Conservation (phyloP, 2,797 vertebrate species). For the Hybognathus amarus region DNA sequence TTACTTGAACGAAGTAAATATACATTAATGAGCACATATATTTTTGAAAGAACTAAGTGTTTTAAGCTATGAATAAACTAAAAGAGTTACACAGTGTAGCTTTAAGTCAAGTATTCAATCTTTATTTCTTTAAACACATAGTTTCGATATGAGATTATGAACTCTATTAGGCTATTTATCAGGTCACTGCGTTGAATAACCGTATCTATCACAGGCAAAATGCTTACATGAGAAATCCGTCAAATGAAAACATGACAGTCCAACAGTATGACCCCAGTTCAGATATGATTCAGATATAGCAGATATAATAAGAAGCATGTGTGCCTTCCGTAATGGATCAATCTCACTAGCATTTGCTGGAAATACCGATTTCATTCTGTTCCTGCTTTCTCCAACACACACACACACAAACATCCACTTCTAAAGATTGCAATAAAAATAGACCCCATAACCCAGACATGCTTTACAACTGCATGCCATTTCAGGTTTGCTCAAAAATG, state of each 20-base stretch:
- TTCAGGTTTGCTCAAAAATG: conserved; percentile 7
- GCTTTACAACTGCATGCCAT: conserved; percentile 50
- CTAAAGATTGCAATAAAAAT: conserved; percentile 38
- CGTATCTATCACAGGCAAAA: background rate
- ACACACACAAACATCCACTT: conserved; percentile 46
- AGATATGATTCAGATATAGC: conserved; percentile 56
- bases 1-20: no score
- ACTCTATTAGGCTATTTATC: background rate
- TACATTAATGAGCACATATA: no score
- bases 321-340: conserved; percentile 13
- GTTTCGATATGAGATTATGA: background rate
- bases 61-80: no score
- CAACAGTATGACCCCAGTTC: conserved; percentile 55
- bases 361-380: background rate
- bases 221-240: conserved; percentile 16
- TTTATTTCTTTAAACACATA: background rate
- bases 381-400: conserved; percentile 41
- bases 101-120: background rate
- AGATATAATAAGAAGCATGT: conserved; percentile 65
- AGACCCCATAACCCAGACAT: conserved; percentile 18
- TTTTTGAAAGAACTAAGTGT: no score
- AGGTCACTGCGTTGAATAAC: background rate
- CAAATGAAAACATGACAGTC: background rate
- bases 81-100: no score
- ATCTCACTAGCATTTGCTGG: conserved; percentile 4